phyloP scores from a whole-genome alignment of 2,888 invertebrate genomes.

The Camptogramma bilineatum region DNA sequence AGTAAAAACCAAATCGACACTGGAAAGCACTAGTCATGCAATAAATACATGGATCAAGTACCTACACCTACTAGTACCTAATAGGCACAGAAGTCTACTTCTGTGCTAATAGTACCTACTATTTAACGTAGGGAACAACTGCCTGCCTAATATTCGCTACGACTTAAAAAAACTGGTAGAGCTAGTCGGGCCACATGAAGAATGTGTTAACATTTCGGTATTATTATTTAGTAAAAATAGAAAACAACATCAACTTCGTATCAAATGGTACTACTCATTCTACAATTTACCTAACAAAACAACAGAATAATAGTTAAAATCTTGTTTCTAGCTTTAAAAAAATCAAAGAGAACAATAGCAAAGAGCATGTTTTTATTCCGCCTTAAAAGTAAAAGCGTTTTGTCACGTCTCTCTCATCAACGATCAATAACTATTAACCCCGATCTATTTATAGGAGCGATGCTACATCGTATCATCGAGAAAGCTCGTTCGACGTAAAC shows the following conservation, averaged over 20 bases:
- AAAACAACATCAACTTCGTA: not conserved
- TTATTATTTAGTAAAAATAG: conserved; percentile 14
- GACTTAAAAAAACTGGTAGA: conserved; percentile 69
- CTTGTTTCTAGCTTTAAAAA: too few species aligned
- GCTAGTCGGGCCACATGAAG: conserved; percentile 65
- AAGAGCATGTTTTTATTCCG: conserved; percentile 4
- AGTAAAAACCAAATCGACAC: too few species aligned
- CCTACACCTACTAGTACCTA: too few species aligned
- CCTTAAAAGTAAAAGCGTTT: conserved; percentile 24
- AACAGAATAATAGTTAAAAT: too few species aligned
- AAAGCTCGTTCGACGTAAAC: conserved; percentile 65
- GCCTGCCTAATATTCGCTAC: conserved; percentile 34
- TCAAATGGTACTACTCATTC: too few species aligned
- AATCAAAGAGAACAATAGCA: not conserved
- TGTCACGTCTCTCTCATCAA: conserved; percentile 37
- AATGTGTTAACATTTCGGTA: conserved; percentile 49
- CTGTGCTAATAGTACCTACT: too few species aligned
- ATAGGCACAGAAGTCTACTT: too few species aligned
- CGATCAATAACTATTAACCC: conserved; percentile 59
- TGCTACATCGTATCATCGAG: conserved; percentile 52
- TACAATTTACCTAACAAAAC: too few species aligned
- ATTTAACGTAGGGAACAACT: not conserved
- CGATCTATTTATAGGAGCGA: conserved; percentile 54
- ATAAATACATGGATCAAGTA: too few species aligned
- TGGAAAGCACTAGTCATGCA: too few species aligned